These are phyloP conservation scores for Eilema caniola DNA, from an alignment of 2,888 invertebrate species.

Conservation along the genomic window DNA sequence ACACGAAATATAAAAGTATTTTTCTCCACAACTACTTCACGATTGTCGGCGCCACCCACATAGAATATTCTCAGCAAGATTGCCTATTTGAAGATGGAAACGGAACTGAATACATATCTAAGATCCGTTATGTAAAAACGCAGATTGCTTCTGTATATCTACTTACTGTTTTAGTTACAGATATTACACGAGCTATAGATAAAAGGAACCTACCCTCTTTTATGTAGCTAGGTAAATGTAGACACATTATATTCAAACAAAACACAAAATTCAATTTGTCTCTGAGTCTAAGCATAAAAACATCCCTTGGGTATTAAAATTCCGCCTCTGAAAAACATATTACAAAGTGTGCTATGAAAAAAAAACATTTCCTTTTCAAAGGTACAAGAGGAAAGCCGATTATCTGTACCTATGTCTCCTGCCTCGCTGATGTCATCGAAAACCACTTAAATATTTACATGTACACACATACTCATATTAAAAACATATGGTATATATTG, in stretches of 20 bases:
- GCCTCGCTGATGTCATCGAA: conserved; percentile 46
- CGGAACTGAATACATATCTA: conserved; percentile 39
- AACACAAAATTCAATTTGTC: conserved; percentile 67
- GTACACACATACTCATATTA: conserved; percentile 7
- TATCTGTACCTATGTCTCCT: conserved; percentile 56
- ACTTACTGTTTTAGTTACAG: conserved; percentile 21
- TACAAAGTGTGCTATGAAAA: conserved; percentile 61
- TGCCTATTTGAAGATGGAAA: conserved; percentile 50
- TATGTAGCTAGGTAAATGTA: conserved; percentile 20
- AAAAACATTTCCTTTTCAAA: conserved; percentile 57
- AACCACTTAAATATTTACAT: conserved; percentile 53
- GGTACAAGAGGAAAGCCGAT: conserved; percentile 62
- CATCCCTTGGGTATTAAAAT: conserved; percentile 62
- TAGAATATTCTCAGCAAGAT: conserved; percentile 38
- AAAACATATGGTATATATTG: background rate
- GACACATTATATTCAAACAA: conserved; percentile 60
- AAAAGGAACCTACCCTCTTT: conserved; percentile 23
- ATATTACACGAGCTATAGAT: conserved; percentile 12
- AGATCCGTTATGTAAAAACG: conserved; percentile 30
- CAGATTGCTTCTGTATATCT: conserved; percentile 29
- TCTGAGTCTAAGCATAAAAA: conserved; percentile 63
- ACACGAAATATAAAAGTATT: conserved; percentile 4
- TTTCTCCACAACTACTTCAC: background rate
- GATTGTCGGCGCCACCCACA: conserved; percentile 24
- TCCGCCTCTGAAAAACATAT: conserved; percentile 61